phyloP scores from a whole-genome alignment of 2,113 vertebrate species.

The Lepisosteus oculatus region DNA sequence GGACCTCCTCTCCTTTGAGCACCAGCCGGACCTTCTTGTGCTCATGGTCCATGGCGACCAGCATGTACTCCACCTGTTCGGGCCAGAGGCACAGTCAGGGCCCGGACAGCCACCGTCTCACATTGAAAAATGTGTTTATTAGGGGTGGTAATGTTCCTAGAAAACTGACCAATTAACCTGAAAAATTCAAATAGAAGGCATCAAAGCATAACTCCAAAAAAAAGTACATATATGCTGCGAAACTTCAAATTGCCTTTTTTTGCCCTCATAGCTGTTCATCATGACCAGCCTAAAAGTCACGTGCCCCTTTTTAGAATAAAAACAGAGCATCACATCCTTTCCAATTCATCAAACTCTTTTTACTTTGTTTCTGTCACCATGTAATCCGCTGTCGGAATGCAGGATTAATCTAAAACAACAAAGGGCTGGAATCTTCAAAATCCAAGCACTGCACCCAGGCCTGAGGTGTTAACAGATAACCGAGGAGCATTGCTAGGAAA shows the following conservation, averaged over 20 bases:
- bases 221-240: no score
- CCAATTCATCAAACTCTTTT: slow-evolving; percentile 51
- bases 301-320: slow-evolving; percentile 2
- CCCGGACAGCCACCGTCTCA: no score
- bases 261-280: not conserved
- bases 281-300: not conserved
- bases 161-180: no score
- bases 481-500: no score
- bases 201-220: no score
- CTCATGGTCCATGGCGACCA: slow-evolving; percentile 86
- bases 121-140: no score
- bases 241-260: no score
- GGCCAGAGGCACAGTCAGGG: no score
- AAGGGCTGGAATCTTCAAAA: slow-evolving; percentile 57
- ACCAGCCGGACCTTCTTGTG: slow-evolving; percentile 79
- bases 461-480: not conserved
- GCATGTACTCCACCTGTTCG: slow-evolving; percentile 92
- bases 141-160: no score
- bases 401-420: slow-evolving; percentile 63
- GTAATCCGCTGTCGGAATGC: slow-evolving; percentile 49
- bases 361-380: slow-evolving; percentile 42
- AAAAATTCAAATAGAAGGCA: no score
- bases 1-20: slow-evolving; percentile 75
- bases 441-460: slow-evolving; percentile 41
- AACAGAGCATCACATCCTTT: slow-evolving; percentile 40